Evolutionary conservation across 2,113 vertebrate genomes (phyloP).

Genomic region (Lampris megalopsis): DNA sequence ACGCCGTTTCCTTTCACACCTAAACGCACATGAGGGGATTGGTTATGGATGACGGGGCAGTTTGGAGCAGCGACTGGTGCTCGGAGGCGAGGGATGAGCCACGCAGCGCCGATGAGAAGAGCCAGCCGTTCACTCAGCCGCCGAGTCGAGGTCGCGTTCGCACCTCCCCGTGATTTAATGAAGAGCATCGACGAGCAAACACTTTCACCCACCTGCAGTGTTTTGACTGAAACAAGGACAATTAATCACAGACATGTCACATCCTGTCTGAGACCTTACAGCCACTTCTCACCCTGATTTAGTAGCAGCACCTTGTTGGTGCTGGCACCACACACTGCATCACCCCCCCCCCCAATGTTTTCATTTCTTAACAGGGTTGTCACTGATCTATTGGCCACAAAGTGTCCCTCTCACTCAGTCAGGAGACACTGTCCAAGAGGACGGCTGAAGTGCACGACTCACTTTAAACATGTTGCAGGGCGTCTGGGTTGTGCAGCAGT

Average conservation of each 20-base stretch:
- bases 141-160: constrained; percentile 57
- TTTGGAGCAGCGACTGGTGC: constrained; percentile 31
- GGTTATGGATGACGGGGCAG: constrained; percentile 56
- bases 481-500: constrained; percentile 58
- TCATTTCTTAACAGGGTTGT: constrained; percentile 56
- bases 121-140: constrained; percentile 55
- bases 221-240: constrained; percentile 26
- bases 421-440: not conserved
- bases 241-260: constrained; percentile 16
- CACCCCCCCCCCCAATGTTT: not conserved
- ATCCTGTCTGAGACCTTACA: constrained; percentile 7
- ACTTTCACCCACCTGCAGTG: not conserved
- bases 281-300: constrained; percentile 1
- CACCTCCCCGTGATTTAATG: constrained; percentile 34
- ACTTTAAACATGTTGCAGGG: constrained; percentile 47
- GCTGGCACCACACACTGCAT: no score
- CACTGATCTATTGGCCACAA: constrained; percentile 64
- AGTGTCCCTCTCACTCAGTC: constrained; percentile 55
- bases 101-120: constrained; percentile 45
- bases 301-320: constrained; percentile 10
- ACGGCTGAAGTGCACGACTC: constrained; percentile 39
- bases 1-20: constrained; percentile 60
- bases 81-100: constrained; percentile 47
- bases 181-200: constrained; percentile 4
- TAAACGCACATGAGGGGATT: constrained; percentile 55